Conservation (phyloP, 2,888 invertebrate genomes). For the Apamea epomidion region DNA sequence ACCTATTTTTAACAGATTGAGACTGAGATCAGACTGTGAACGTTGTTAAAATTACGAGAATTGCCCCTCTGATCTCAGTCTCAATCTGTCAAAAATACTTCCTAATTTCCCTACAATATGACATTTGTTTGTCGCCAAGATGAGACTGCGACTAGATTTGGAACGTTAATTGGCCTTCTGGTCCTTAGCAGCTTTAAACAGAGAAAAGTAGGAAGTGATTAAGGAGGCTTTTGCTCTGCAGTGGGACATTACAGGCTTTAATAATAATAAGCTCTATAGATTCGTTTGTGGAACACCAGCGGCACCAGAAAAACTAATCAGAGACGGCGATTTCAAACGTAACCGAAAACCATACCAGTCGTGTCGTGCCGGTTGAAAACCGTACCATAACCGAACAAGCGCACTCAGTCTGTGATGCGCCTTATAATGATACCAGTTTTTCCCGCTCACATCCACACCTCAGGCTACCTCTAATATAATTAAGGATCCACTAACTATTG, state of each 20-base stretch:
- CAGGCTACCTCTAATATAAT: constrained; percentile 28
- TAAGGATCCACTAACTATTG: constrained; percentile 37
- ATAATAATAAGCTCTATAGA: neutral
- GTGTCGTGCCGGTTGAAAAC: neutral
- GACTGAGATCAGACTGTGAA: too few species aligned
- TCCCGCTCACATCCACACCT: constrained; percentile 19
- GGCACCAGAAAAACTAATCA: neutral
- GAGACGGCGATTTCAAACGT: neutral
- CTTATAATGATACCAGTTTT: neutral
- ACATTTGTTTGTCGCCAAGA: too few species aligned
- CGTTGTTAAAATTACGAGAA: too few species aligned
- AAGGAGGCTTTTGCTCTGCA: neutral
- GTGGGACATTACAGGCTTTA: too few species aligned
- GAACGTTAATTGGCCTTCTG: too few species aligned
- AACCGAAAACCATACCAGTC: neutral
- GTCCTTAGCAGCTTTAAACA: neutral
- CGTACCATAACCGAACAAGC: neutral
- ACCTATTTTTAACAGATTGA: too few species aligned
- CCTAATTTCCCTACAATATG: too few species aligned
- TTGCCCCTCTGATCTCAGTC: too few species aligned
- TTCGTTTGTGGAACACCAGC: neutral
- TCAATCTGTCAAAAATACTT: too few species aligned
- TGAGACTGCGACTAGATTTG: too few species aligned
- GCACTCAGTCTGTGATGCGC: neutral
- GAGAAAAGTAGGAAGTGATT: neutral